Conservation (phyloP, 2,888 invertebrate species). For the Phengaris alcon region DNA sequence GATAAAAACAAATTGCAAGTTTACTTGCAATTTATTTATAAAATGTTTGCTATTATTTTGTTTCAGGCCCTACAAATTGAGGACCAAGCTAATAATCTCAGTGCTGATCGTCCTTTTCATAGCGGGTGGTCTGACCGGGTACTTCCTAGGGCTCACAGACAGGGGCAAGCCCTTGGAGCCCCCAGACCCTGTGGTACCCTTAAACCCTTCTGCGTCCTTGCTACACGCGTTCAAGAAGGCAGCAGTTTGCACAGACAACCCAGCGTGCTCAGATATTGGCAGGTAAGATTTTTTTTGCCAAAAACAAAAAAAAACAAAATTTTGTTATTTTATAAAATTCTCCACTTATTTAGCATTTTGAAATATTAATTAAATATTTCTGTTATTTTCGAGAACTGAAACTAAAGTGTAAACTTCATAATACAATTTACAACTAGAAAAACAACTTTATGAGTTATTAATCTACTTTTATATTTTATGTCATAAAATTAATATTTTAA, state of each 20-base stretch:
- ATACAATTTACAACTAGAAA: too few relatives aligned
- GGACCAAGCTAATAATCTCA: slow-evolving; percentile 55
- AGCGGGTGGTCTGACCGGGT: slow-evolving; percentile 59
- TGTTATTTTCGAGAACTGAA: too few relatives aligned
- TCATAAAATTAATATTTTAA: too few relatives aligned
- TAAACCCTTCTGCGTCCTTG: slow-evolving; percentile 83
- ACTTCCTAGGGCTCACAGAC: slow-evolving; percentile 56
- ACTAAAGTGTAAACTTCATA: too few relatives aligned
- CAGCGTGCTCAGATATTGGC: slow-evolving; percentile 87
- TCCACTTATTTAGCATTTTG: too few relatives aligned
- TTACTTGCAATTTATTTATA: too few relatives aligned
- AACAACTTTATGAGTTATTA: too few relatives aligned
- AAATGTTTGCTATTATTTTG: slow-evolving; percentile 20
- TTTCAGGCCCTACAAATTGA: slow-evolving; percentile 57
- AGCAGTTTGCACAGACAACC: slow-evolving; percentile 89
- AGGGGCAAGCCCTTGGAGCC: slow-evolving; percentile 64
- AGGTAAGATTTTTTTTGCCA: slow-evolving; percentile 73
- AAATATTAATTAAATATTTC: too few relatives aligned
- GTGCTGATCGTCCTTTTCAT: slow-evolving; percentile 52
- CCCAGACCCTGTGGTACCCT: slow-evolving; percentile 81
- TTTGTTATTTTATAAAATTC: too few relatives aligned
- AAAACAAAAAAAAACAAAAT: background rate
- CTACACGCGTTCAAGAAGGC: slow-evolving; percentile 83
- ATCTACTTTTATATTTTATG: too few relatives aligned
- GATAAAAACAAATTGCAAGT: background rate